Base-by-base conservation (phyloP, 1,140 invertebrate species). In the Onthophagus taurus region DNA sequence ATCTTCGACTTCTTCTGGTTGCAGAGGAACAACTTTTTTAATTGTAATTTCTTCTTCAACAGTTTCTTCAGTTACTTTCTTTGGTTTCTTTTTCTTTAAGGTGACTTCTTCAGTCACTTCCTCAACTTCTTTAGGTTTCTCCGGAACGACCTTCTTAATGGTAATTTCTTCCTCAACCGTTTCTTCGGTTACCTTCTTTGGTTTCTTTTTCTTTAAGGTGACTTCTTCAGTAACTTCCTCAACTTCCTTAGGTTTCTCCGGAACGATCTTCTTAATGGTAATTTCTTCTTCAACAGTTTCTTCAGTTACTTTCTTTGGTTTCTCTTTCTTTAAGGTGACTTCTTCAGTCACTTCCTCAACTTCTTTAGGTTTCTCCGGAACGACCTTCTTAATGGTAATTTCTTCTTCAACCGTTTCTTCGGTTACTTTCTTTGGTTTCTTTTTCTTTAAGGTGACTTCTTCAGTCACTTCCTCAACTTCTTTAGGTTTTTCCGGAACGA, bases 131-230 rank as follows among this genome's bases (percentile, higher is more conserved):
- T 19, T 20, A 2, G 41, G 29, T 33, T 43, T 17, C n/a, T n/a
- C n/a, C n/a, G n/a, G n/a, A n/a, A n/a, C n/a, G n/a, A n/a, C n/a
- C 54, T 81, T 83, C 52, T 80, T 80, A 18, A 84, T 68, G 4
- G 75, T 82, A 11, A 81, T 64, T 64, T 81, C 79, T 57, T 81
- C 76, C 47, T 72, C 71, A 41, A 72, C 71, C 64, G 83, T 79
- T 61, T 82, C 78, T 12, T 72, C 68, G 31, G 55, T 12, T n/a
- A 51, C 42, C 13, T 47, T 36, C 37, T 49, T 21, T 17, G 33
- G 47, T 48, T 38, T 50, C 54, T n/a, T n/a, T n/a, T 47, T 41
- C 35, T 30, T 49, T 42, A 33, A 34, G 48, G 50, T 50, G 14
- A 26, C 17, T 49, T 51, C 38, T 35, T 44, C 31, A 29, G 19